These are phyloP conservation scores for Macrotrachela quadricornifera DNA, from an alignment of 1,140 invertebrate species.

Conservation along the genomic window DNA sequence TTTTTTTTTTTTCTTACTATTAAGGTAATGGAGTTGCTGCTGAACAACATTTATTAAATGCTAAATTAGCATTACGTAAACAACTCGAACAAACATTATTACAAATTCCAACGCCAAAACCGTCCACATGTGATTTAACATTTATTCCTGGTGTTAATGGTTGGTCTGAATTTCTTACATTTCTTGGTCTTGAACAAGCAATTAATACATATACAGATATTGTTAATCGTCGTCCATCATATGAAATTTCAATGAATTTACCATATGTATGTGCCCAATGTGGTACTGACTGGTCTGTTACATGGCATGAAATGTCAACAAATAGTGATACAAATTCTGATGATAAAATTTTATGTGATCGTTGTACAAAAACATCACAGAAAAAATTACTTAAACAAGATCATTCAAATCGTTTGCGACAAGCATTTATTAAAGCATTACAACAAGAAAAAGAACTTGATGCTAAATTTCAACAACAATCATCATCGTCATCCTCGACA, in stretches of 20 bases:
- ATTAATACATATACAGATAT: no score
- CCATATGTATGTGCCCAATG: constrained; percentile 83
- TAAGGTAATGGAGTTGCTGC: constrained; percentile 38
- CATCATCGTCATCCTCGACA: no score
- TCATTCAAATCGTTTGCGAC: constrained; percentile 84
- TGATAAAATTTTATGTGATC: constrained; percentile 68
- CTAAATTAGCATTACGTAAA: constrained; percentile 77
- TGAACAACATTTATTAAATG: constrained; percentile 79
- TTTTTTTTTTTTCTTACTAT: no score
- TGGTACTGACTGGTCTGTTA: constrained; percentile 84
- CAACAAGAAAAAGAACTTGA: constrained; percentile 97
- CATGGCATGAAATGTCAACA: constrained; percentile 62
- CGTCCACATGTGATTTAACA: constrained; percentile 91
- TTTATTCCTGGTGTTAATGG: no score
- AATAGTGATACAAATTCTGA: constrained; percentile 31
- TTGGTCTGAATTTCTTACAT: no score
- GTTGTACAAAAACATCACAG: constrained; percentile 89
- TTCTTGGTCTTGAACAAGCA: no score
- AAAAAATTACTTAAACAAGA: constrained; percentile 91
- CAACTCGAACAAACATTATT: constrained; percentile 83
- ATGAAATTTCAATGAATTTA: no score
- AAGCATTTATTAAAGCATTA: constrained; percentile 83
- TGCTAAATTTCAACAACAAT: no score
- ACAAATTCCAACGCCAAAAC: constrained; percentile 88
- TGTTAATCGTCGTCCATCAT: no score